Conservation (phyloP, 2,888 invertebrate genomes). For the Acrocyrtus sp. region DNA sequence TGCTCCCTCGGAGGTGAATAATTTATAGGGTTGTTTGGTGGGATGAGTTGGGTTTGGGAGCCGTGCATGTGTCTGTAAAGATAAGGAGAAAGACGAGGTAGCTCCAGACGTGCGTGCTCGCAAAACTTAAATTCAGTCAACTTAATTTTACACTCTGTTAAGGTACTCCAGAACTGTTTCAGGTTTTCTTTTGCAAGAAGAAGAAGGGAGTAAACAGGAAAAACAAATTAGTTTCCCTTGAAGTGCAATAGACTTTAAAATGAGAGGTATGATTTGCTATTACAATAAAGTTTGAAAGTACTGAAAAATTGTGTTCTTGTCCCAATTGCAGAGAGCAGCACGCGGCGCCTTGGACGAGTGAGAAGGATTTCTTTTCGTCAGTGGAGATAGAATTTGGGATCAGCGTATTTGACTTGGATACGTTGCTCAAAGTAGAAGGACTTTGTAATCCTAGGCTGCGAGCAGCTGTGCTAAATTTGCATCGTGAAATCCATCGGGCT, state of each 20-base stretch:
- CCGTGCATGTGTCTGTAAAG: slow-evolving; percentile 7
- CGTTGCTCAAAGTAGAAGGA: slow-evolving; percentile 50
- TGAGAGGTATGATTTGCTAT: slow-evolving; percentile 12
- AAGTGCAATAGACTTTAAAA: slow-evolving; percentile 4
- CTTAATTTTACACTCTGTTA: background rate
- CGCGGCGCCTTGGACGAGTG: slow-evolving; percentile 17
- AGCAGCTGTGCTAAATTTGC: slow-evolving; percentile 56
- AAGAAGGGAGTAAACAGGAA: background rate
- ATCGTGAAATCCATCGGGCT: slow-evolving; percentile 53
- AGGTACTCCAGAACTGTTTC: background rate
- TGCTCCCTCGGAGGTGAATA: slow-evolving; percentile 44
- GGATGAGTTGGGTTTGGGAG: too few relatives aligned
- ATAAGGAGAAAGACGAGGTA: slow-evolving; percentile 4
- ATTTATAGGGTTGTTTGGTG: slow-evolving; percentile 50
- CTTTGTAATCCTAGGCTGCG: slow-evolving; percentile 52
- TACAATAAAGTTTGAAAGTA: slow-evolving; percentile 23
- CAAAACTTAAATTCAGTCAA: background rate
- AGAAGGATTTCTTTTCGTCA: slow-evolving; percentile 34
- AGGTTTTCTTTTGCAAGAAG: slow-evolving; percentile 7
- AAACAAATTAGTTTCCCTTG: background rate
- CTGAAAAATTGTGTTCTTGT: too few relatives aligned
- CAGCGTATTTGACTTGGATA: slow-evolving; percentile 57
- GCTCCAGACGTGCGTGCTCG: background rate
- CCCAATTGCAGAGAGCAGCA: too few relatives aligned
- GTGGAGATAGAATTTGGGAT: slow-evolving; percentile 54